A percentile compares a stretch with the other conserved stretches of the same genome.
phyloP scores from a whole-genome alignment of 2,888 invertebrate species.

The Drosophila ustulata region DNA sequence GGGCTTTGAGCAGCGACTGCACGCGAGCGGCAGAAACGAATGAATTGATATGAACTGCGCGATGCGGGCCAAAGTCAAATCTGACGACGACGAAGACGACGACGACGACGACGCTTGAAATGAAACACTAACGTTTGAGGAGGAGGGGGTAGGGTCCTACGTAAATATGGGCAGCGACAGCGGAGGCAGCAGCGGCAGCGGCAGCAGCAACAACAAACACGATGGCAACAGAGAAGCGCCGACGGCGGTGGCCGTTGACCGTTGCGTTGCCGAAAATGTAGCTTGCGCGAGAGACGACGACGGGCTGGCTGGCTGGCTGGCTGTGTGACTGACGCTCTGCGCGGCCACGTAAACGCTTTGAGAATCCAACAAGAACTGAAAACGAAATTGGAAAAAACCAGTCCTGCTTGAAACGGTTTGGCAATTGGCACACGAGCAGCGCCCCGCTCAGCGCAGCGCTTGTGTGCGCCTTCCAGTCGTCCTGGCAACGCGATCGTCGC shows the following conservation, averaged over 20 bases:
- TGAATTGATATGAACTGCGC: conserved; percentile 59
- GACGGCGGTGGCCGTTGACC: conserved; percentile 52
- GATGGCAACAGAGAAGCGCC: conserved; percentile 52
- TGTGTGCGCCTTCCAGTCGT: conserved; percentile 76
- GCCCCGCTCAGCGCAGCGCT: conserved; percentile 6
- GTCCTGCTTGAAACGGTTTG: conserved; percentile 80
- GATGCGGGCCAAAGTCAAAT: conserved; percentile 55
- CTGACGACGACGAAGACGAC: conserved; percentile 21
- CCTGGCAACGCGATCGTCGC: conserved; percentile 75
- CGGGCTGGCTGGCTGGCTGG: not conserved
- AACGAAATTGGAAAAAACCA: conserved; percentile 84
- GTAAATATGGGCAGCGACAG: conserved; percentile 17
- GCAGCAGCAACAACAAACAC: conserved; percentile 32
- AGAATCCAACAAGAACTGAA: conserved; percentile 85
- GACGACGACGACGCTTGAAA: conserved; percentile 58
- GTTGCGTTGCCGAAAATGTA: conserved; percentile 47
- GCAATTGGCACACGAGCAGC: conserved; percentile 49
- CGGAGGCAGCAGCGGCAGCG: not conserved
- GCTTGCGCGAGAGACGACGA: conserved; percentile 13
- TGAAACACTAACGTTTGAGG: conserved; percentile 56
- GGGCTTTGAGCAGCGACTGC: conserved; percentile 71
- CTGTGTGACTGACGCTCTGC: conserved; percentile 37
- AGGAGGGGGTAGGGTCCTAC: not conserved
- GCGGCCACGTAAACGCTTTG: conserved; percentile 83
- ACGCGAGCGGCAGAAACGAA: conserved; percentile 71